A percentile compares a stretch with the other conserved stretches of the same genome.
phyloP scores from a whole-genome alignment of 2,797 vertebrate genomes.

The Phylloscopus collybita region DNA sequence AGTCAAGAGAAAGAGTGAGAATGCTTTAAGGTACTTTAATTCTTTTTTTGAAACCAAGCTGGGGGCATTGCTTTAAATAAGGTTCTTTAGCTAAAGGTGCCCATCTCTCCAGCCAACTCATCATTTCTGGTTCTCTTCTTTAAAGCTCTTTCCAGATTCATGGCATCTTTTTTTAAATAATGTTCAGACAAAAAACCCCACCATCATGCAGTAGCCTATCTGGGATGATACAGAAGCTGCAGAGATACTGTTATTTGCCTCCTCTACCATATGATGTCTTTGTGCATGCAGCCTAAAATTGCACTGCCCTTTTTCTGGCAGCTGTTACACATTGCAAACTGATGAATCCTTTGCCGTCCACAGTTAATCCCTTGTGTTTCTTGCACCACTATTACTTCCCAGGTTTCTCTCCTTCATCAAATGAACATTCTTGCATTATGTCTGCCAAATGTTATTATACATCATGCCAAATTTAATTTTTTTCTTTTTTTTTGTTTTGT shows the following conservation, averaged over 20 bases:
- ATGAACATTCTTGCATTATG: neutral
- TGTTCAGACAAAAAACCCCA: neutral
- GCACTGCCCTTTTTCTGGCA: slow-evolving; percentile 16
- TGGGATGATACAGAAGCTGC: neutral
- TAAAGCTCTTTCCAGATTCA: neutral
- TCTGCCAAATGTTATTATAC: neutral
- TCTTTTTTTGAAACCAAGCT: neutral
- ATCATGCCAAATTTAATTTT: slow-evolving; percentile 13
- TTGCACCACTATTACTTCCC: neutral
- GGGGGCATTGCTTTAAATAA: neutral
- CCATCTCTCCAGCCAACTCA: neutral
- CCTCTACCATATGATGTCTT: neutral
- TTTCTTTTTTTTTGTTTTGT: neutral
- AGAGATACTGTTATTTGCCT: neutral
- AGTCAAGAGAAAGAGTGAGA: neutral
- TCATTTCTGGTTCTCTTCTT: neutral
- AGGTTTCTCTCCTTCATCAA: slow-evolving; percentile 26
- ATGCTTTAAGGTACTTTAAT: neutral
- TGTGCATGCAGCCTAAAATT: neutral
- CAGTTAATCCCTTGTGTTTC: neutral
- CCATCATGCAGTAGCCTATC: neutral
- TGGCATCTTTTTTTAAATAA: neutral
- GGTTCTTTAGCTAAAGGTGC: neutral
- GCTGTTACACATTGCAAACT: slow-evolving; percentile 36
- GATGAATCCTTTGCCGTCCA: slow-evolving; percentile 25